Percentiles rank a stretch among this genome's conserved stretches.
These are phyloP conservation scores for Acanthornis magna DNA, from an alignment of 2,797 vertebrate species.

Conservation along the genomic window DNA sequence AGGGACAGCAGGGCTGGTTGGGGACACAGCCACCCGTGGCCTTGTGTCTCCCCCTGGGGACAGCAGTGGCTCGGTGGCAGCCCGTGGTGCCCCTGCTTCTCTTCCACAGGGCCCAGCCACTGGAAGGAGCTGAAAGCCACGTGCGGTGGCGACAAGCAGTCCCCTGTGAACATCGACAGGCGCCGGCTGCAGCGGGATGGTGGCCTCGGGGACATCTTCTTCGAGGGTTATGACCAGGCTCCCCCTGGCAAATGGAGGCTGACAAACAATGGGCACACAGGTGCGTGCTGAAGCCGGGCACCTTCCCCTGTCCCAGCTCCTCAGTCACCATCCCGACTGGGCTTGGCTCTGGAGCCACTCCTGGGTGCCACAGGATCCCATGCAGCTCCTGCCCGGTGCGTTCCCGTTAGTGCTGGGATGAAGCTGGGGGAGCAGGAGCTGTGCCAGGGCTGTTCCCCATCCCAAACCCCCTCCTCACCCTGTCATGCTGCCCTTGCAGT, in stretches of 20 bases:
- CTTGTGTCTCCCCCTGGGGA: neutral
- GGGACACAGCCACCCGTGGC: neutral
- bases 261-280: slow-evolving; percentile 82
- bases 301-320: neutral
- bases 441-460: neutral
- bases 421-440: neutral
- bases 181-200: slow-evolving; percentile 63
- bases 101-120: slow-evolving; percentile 63
- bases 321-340: accelerated
- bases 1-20: neutral
- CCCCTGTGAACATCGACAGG: slow-evolving; percentile 82
- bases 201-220: slow-evolving; percentile 75
- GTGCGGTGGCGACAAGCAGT: slow-evolving; percentile 76
- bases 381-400: accelerated
- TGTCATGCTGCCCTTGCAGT: slow-evolving; percentile 63
- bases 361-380: accelerated
- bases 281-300: slow-evolving; percentile 47
- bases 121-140: slow-evolving; percentile 78
- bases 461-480: neutral
- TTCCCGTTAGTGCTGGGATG: neutral
- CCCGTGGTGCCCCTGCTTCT: neutral
- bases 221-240: slow-evolving; percentile 79
- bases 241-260: slow-evolving; percentile 82
- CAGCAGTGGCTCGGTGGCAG: neutral
- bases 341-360: neutral